A percentile compares a stretch with the other conserved stretches of the same genome.
Conservation (phyloP, 2,888 invertebrate species). For the Nemotelus nigrinus region DNA sequence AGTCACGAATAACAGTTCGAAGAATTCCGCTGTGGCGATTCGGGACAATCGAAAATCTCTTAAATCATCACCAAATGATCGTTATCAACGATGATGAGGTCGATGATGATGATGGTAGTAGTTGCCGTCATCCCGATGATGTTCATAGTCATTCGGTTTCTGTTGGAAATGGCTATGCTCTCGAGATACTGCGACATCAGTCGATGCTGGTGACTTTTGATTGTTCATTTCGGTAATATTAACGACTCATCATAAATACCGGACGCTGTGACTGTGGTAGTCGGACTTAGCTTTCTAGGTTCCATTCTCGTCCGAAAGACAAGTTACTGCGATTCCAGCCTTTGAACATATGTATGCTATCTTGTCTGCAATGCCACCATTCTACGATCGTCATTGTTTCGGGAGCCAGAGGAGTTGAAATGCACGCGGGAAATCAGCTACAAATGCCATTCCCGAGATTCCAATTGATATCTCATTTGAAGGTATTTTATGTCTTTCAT, state of each 20-base stretch:
- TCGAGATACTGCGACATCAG: background rate
- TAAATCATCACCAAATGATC: constrained; percentile 47
- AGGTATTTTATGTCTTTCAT: constrained; percentile 51
- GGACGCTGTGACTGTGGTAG: background rate
- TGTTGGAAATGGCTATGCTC: constrained; percentile 4
- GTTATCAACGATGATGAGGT: constrained; percentile 34
- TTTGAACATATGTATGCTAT: too few relatives aligned
- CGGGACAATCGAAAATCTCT: constrained; percentile 46
- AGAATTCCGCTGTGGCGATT: constrained; percentile 38
- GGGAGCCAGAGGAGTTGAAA: constrained; percentile 30
- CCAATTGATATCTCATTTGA: constrained; percentile 56
- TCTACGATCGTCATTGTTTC: constrained; percentile 38
- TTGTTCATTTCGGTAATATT: constrained; percentile 40
- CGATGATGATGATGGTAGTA: constrained; percentile 30
- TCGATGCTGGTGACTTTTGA: constrained; percentile 31
- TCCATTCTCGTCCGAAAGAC: too few relatives aligned
- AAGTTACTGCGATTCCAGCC: too few relatives aligned
- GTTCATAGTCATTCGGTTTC: constrained; percentile 12
- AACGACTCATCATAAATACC: constrained; percentile 38
- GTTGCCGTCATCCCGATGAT: constrained; percentile 24
- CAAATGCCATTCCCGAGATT: constrained; percentile 55
- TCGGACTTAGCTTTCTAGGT: background rate
- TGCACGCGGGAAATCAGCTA: constrained; percentile 51
- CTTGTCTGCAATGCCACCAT: too few relatives aligned
- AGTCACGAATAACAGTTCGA: constrained; percentile 13